phyloP scores from a whole-genome alignment of 2,888 invertebrate species.

The Fragum sueziense region DNA sequence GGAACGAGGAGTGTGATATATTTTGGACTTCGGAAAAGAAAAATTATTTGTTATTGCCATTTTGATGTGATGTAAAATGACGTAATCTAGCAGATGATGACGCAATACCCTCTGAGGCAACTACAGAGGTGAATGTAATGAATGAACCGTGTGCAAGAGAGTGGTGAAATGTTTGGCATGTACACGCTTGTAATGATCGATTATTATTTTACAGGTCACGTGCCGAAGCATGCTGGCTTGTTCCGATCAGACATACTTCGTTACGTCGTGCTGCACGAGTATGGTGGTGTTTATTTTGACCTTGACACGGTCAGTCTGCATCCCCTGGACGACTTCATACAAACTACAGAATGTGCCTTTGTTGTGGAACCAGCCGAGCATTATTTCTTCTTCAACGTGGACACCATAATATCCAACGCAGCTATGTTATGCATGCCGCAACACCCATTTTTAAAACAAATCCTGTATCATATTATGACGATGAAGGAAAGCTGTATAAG shows the following conservation, averaged over 20 bases:
- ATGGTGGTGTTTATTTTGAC: slow-evolving; percentile 11
- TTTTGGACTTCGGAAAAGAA: too few relatives aligned
- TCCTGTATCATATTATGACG: background rate
- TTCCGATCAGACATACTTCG: slow-evolving; percentile 9
- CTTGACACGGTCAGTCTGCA: slow-evolving; percentile 13
- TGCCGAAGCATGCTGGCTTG: slow-evolving; percentile 16
- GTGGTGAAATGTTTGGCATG: too few relatives aligned
- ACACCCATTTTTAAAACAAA: slow-evolving; percentile 14
- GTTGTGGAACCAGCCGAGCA: slow-evolving; percentile 19
- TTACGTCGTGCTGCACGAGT: slow-evolving; percentile 7
- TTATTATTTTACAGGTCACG: background rate
- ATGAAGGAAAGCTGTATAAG: background rate
- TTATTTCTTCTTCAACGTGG: slow-evolving; percentile 14
- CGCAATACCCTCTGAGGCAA: too few relatives aligned
- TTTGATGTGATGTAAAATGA: too few relatives aligned
- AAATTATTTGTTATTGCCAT: too few relatives aligned
- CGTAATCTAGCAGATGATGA: too few relatives aligned
- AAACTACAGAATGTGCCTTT: slow-evolving; percentile 2
- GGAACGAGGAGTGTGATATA: too few relatives aligned
- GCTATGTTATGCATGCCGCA: background rate
- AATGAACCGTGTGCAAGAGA: too few relatives aligned
- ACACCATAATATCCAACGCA: slow-evolving; percentile 10
- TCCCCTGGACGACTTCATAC: slow-evolving; percentile 8
- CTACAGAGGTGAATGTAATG: too few relatives aligned
- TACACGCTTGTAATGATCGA: too few relatives aligned